Evolutionary conservation across 2,113 vertebrate genomes (phyloP), one percentile per base, ranked within the genome.

Genomic region (Pardalotus punctatus): DNA sequence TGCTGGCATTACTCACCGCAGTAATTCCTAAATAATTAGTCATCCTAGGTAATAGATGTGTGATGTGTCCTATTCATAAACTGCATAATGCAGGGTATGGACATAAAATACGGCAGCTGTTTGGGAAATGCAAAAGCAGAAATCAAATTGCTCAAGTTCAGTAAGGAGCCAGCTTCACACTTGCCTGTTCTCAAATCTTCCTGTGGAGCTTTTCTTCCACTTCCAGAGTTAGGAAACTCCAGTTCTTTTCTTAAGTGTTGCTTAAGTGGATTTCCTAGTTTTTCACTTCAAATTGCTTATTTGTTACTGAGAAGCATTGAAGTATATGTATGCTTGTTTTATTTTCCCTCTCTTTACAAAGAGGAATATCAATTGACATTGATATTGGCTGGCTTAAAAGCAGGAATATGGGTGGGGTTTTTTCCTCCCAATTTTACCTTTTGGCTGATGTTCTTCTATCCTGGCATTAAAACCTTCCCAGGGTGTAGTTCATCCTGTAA

Each of bases 1-100:
- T 58, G 36, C 62, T 93, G 36, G 8, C 24, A 2, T 81, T 87
- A 76, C 53, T 89, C 40, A 42, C 38, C 0, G 0, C 33, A 66
- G 58, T 70, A 88, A 91, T 95, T 87, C 66, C 74, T 78, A 86
- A 77, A 91, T 93, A 87, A 94, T 89, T 74, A 69, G 62, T 85
- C 57, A 31, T 57, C 17, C 21, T 25, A 54, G 66, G 61, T 78
- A 80, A 72, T 54, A 21, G 67, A 66, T 70, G 70, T 47, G 79
- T 50, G 72, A 64, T n/a, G 21, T 58, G 73, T 61, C 78, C 91
- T 81, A 28, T 17, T 66, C 50, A 29, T 36, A 80, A 91, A 61
- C 40, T 40, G 29, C 28, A 6, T n/a, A 14, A 31, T 16, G 33
- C 2, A 1, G 17, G 45, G 36, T 28, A 8, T 4, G 23, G 66